Conservation (phyloP, 2,888 invertebrate genomes). For the Parochlus steinenii region DNA sequence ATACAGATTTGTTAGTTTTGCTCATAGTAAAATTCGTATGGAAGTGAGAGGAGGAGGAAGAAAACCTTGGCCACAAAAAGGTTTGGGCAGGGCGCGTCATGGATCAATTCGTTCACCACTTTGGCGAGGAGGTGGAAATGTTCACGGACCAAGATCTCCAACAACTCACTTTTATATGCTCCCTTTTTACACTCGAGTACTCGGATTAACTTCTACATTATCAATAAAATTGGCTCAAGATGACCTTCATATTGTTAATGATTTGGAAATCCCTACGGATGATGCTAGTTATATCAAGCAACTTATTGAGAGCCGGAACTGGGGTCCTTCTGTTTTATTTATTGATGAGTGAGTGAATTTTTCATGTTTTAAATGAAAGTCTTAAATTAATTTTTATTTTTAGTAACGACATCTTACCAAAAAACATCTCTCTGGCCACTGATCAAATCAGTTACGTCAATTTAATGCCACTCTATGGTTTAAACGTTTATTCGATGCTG, state of each 20-base stretch:
- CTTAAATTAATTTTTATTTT: constrained; percentile 23
- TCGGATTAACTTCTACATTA: constrained; percentile 66
- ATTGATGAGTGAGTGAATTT: constrained; percentile 60
- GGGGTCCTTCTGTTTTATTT: constrained; percentile 93
- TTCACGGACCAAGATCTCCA: constrained; percentile 85
- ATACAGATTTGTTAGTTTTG: constrained; percentile 69
- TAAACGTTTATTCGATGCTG: constrained; percentile 93
- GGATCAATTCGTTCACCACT: constrained; percentile 84
- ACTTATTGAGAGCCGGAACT: constrained; percentile 66
- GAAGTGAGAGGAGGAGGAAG: constrained; percentile 79
- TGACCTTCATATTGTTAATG: constrained; percentile 79
- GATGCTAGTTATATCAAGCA: constrained; percentile 63
- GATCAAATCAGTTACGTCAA: constrained; percentile 67
- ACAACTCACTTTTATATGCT: constrained; percentile 88
- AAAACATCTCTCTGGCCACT: constrained; percentile 72
- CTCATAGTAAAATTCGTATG: constrained; percentile 57
- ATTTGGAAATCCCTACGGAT: constrained; percentile 69
- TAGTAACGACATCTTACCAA: constrained; percentile 72
- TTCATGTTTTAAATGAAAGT: constrained; percentile 5
- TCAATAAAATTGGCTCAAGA: constrained; percentile 91
- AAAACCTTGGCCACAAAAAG: constrained; percentile 98
- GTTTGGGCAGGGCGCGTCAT: constrained; percentile 75
- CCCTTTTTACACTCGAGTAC: constrained; percentile 54
- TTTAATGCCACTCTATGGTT: constrained; percentile 87
- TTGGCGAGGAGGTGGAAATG: constrained; percentile 65